phyloP scores from a whole-genome alignment of 2,113 vertebrate species.

The Eulemur macaco region DNA sequence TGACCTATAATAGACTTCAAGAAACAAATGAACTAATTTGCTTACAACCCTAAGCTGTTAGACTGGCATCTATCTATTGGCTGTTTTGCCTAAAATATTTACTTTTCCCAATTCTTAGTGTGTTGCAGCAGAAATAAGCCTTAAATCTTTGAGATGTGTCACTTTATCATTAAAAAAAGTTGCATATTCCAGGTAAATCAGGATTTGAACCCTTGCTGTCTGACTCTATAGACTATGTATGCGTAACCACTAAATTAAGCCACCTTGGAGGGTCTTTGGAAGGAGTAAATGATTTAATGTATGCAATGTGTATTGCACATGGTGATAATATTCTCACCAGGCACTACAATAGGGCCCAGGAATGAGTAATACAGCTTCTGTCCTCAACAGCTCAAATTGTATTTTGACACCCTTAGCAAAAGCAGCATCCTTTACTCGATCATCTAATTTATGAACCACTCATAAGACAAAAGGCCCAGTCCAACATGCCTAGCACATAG shows the following conservation, averaged over 20 bases:
- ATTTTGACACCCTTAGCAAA: neutral
- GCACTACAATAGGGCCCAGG: too few relatives aligned
- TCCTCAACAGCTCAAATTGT: neutral
- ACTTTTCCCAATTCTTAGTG: conserved; percentile 8
- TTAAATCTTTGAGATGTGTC: neutral
- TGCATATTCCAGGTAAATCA: neutral
- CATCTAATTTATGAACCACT: neutral
- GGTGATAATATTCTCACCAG: neutral
- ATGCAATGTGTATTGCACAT: neutral
- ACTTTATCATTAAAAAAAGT: neutral
- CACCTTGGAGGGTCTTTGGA: neutral
- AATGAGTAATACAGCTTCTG: neutral
- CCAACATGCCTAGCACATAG: neutral
- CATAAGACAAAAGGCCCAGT: neutral
- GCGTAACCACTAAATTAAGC: neutral
- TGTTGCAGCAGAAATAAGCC: neutral
- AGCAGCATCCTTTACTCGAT: neutral
- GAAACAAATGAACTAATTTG: neutral
- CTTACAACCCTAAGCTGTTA: neutral
- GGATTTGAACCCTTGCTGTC: neutral
- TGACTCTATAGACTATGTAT: neutral
- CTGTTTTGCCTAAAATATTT: neutral
- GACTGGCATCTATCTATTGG: neutral
- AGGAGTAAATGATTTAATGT: neutral
- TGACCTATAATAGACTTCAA: neutral